Conservation (phyloP, 2,888 invertebrate species). For the Eulithis prunata region DNA sequence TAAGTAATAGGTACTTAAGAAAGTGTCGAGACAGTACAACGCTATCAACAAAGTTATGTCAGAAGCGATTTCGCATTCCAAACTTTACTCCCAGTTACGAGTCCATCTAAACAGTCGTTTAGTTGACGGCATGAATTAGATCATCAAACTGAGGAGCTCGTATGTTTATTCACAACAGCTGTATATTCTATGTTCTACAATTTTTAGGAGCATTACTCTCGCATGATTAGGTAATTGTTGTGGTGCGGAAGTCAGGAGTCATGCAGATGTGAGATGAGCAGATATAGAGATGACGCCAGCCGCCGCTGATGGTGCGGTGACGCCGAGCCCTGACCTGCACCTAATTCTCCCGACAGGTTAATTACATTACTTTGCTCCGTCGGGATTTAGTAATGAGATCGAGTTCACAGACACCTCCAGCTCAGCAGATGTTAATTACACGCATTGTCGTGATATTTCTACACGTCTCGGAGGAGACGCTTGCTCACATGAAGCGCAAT, state of each 20-base stretch:
- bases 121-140: conserved; percentile 3
- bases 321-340: conserved; percentile 45
- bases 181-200: conserved; percentile 2
- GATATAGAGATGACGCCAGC: conserved; percentile 49
- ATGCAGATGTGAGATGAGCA: conserved; percentile 24
- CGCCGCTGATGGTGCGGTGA: conserved; percentile 17
- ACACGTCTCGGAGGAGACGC: conserved; percentile 16
- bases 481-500: conserved; percentile 1
- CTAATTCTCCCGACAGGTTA: conserved; percentile 16
- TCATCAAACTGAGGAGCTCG: conserved; percentile 8
- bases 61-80: background rate
- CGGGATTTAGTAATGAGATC: conserved; percentile 25
- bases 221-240: conserved; percentile 17
- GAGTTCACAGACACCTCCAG: conserved; percentile 23
- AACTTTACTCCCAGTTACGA: background rate
- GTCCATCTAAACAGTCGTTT: background rate
- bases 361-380: conserved; percentile 14
- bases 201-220: conserved; percentile 7
- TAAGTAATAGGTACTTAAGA: no score
- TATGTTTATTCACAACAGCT: conserved; percentile 6
- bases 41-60: no score
- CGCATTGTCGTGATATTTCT: background rate
- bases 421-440: conserved; percentile 25
- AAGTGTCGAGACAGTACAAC: no score
- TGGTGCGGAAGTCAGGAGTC: conserved; percentile 27